Base-by-base conservation (phyloP, 2,113 vertebrate genomes). In the Ammospiza nelsoni region DNA sequence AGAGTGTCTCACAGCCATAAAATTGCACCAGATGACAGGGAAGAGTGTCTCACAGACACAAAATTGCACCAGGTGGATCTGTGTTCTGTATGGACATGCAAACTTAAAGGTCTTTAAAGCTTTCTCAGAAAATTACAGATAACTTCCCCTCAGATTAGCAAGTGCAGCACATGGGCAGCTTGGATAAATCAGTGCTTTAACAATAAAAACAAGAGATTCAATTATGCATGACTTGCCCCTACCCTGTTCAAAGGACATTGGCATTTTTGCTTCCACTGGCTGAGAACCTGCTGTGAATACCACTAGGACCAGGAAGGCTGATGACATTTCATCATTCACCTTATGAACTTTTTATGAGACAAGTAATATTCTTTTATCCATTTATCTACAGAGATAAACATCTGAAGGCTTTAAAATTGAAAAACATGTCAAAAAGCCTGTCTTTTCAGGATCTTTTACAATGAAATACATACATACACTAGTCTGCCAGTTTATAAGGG, bases 341-440 rank as follows among this genome's bases (percentile, higher is more conserved):
- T 91, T 87, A 83, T 94, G 77, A 89, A 94, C 66, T 86, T 94
- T 93, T 95, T 83, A 96, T 93, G 88, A 94, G 77, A 74, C n/a
- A 85, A 59, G 33, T 25, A 94, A 92, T 82, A 89, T 87, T 62
- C 69, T 83, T 94, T 73, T 62, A 79, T 66, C 55, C 63, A 66
- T 87, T 85, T 85, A 46, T 91, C 85, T 62, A 35, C 82, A 82
- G 79, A 54, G 44, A 61, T 65, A 75, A 91, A 86, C 28, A 20
- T 72, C 58, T 89, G 44, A 51, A 54, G 52, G 11, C 3, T 86
- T 86, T 93, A 43, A 82, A 83, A 87, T 15, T 85, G 61, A 87
- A 87, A 84, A 92, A 39, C 27, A 39, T 51, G 11, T 76, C 78
- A 2, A 57, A 90, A 90, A 57, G 27, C 4, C 33, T 77, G 23